Percentiles rank a stretch among this genome's conserved stretches.
Evolutionary conservation across 2,888 invertebrate genomes (phyloP).

Genomic region (Sympetrum striolatum): DNA sequence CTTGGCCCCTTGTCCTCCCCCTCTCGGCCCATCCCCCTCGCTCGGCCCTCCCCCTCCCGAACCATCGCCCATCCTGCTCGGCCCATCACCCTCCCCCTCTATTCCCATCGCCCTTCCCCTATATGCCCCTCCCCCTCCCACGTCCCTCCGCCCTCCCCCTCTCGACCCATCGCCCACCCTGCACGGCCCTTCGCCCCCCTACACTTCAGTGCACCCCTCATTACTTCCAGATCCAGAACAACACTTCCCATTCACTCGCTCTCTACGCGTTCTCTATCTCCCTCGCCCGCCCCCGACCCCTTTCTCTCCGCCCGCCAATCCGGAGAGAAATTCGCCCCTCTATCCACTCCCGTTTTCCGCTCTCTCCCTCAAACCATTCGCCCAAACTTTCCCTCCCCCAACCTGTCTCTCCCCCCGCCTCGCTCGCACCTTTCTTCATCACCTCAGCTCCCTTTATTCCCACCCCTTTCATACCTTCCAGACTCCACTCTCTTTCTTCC

Average conservation of each 20-base stretch:
- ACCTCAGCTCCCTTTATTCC: not conserved
- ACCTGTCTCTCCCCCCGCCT: not conserved
- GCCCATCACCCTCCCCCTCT: not conserved
- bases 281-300: not conserved
- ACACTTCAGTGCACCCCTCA: not conserved
- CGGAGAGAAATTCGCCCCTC: not conserved
- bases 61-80: not conserved
- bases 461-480: not conserved
- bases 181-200: not conserved
- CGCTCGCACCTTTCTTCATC: not conserved
- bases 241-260: not conserved
- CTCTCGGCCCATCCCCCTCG: not conserved
- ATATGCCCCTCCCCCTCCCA: too few relatives aligned
- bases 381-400: not conserved
- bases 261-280: not conserved
- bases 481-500: not conserved
- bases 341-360: not conserved
- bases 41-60: not conserved
- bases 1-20: not conserved
- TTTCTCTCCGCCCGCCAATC: not conserved
- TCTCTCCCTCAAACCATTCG: not conserved
- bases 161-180: not conserved
- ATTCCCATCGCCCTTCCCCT: too few relatives aligned
- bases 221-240: not conserved
- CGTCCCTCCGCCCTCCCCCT: not conserved